A percentile compares a stretch with the other conserved stretches of the same genome.
phyloP scores from a whole-genome alignment of 1,140 invertebrate species.

The Drosophila kohkoa region DNA sequence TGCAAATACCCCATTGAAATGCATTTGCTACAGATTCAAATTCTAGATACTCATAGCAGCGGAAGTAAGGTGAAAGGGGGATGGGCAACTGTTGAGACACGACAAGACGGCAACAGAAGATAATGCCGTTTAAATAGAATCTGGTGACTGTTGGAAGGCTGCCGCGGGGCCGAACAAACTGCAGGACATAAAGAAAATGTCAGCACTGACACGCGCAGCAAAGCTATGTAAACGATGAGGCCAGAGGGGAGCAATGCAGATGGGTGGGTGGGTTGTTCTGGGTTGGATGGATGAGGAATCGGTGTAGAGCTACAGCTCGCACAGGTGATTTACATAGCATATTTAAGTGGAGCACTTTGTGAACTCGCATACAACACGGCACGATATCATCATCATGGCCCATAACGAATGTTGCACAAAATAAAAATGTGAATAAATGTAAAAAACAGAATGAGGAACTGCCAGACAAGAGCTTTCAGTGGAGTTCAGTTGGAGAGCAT shows the following conservation, averaged over 20 bases:
- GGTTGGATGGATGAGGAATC: constrained; percentile 36
- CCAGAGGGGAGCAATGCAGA: background rate
- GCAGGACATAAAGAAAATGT: constrained; percentile 78
- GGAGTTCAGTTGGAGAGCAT: background rate
- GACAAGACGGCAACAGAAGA: constrained; percentile 63
- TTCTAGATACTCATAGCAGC: constrained; percentile 9
- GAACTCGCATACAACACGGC: constrained; percentile 52
- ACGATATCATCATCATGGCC: constrained; percentile 57
- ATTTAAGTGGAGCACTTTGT: constrained; percentile 82
- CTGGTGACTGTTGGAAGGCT: constrained; percentile 46
- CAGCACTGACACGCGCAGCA: constrained; percentile 57
- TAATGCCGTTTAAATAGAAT: constrained; percentile 82
- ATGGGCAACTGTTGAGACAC: constrained; percentile 48
- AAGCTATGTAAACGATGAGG: constrained; percentile 17
- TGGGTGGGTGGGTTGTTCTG: no score
- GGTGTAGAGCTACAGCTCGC: constrained; percentile 50
- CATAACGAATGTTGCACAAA: constrained; percentile 66
- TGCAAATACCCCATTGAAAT: constrained; percentile 6
- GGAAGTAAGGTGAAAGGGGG: constrained; percentile 1
- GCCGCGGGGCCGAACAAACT: constrained; percentile 62
- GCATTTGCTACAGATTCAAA: constrained; percentile 7
- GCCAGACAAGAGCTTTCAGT: constrained; percentile 5
- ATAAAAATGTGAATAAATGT: constrained; percentile 36
- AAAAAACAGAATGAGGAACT: constrained; percentile 15
- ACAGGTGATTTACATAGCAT: constrained; percentile 83